Percentiles rank a stretch among this genome's conserved stretches.
phyloP scores from a whole-genome alignment of 2,113 vertebrate species.

The Numenius arquata region DNA sequence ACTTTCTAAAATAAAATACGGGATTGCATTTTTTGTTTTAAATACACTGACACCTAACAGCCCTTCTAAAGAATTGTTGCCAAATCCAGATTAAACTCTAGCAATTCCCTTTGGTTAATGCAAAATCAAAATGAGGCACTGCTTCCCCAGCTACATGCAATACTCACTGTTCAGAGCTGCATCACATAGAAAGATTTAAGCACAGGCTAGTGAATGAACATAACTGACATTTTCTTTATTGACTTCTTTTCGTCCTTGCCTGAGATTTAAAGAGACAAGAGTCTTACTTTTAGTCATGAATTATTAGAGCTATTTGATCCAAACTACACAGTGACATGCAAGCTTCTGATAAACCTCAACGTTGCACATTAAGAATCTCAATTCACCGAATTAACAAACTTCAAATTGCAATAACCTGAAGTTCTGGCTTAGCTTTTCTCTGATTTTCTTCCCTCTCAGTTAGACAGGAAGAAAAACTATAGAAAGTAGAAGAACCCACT shows the following conservation, averaged over 20 bases:
- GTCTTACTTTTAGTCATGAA: background rate
- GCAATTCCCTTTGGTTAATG: background rate
- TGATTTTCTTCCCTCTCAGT: background rate
- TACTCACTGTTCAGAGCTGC: background rate
- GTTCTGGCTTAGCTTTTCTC: background rate
- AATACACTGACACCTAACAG: background rate
- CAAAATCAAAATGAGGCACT: background rate
- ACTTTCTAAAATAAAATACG: background rate
- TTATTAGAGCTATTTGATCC: background rate
- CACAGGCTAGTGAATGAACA: background rate
- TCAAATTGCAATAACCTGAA: background rate
- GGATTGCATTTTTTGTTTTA: background rate
- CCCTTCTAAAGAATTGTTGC: background rate
- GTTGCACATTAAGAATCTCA: background rate
- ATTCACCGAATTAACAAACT: background rate
- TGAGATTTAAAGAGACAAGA: constrained; percentile 14
- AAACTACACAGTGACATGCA: background rate
- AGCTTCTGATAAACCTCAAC: background rate
- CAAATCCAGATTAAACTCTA: background rate
- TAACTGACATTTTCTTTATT: background rate
- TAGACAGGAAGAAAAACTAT: background rate
- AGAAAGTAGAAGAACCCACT: background rate
- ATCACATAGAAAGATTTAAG: background rate
- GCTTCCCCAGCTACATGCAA: background rate
- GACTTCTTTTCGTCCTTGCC: background rate